Conservation (phyloP, 2,113 vertebrate species). For the Lanius ludovicianus region DNA sequence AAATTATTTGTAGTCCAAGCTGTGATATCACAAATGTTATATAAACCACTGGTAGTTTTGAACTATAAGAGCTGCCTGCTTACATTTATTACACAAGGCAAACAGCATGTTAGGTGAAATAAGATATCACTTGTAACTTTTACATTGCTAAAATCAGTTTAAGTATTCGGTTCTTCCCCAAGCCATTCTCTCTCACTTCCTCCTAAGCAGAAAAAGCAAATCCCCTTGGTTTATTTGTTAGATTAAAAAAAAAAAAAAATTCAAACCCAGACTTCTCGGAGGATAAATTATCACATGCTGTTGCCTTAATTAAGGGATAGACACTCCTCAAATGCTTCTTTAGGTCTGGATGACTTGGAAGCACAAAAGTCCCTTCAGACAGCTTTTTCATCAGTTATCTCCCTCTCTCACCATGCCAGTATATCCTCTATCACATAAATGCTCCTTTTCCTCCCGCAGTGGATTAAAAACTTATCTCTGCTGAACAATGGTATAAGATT, state of each 20-base stretch:
- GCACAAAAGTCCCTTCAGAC: not conserved
- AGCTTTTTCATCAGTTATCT: conserved; percentile 44
- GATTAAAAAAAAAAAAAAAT: not conserved
- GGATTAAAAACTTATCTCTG: conserved; percentile 53
- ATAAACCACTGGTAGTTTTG: not conserved
- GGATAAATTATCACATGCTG: conserved; percentile 7
- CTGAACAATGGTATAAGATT: conserved; percentile 11
- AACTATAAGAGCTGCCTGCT: not conserved
- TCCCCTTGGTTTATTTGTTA: not conserved
- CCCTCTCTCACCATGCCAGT: conserved; percentile 15
- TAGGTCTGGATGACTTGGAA: not conserved
- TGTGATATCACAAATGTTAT: not conserved
- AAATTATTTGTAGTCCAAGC: not conserved
- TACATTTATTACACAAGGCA: not conserved
- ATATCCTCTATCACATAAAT: conserved; percentile 30
- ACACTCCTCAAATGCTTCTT: conserved; percentile 1
- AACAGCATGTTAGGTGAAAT: not conserved
- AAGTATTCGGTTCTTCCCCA: not conserved
- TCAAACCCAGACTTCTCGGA: not conserved
- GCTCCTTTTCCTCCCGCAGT: conserved; percentile 4
- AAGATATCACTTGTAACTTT: not conserved
- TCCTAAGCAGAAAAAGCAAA: not conserved
- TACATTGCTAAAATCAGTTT: not conserved
- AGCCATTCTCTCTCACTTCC: not conserved
- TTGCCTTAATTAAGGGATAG: conserved; percentile 30